Evolutionary conservation across 1,140 invertebrate species (phyloP).

Genomic region (Lepidurus packardi): DNA sequence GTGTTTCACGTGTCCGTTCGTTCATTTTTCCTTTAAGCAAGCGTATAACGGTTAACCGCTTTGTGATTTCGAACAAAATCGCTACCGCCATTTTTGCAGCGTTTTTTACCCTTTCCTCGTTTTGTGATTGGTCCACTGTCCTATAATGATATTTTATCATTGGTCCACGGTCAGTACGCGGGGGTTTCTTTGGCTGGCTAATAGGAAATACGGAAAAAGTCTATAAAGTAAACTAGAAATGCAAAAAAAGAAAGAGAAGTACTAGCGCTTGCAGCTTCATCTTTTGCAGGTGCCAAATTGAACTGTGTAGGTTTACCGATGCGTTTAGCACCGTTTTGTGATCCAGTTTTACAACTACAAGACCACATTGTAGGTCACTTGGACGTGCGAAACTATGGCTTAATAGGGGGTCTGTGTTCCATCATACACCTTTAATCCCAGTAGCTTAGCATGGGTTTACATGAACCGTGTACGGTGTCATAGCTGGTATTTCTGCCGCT

Average conservation of each 20-base stretch:
- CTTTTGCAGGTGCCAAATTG: slow-evolving; percentile 17
- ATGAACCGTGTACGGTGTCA: slow-evolving; percentile 21
- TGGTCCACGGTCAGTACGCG: no score
- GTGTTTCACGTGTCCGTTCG: no score
- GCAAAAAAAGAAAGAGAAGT: neutral
- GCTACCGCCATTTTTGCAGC: neutral
- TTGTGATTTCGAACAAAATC: neutral
- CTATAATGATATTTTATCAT: no score
- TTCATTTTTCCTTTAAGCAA: no score
- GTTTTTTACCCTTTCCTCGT: no score
- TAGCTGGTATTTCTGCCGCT: neutral
- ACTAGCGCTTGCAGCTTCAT: slow-evolving; percentile 13
- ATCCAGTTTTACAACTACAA: neutral
- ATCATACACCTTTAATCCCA: no score
- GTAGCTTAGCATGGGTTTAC: neutral
- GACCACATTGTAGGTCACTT: no score
- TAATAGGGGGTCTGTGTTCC: no score
- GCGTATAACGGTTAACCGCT: neutral
- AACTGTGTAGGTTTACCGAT: neutral
- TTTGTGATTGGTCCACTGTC: no score
- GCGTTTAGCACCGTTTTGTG: slow-evolving; percentile 11
- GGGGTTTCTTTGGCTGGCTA: no score
- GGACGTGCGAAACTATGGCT: no score
- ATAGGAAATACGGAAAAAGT: neutral
- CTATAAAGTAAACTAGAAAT: neutral